Evolutionary conservation across 2,113 vertebrate genomes (phyloP), one percentile per base, ranked within the genome.

Genomic region (Recurvirostra avosetta): DNA sequence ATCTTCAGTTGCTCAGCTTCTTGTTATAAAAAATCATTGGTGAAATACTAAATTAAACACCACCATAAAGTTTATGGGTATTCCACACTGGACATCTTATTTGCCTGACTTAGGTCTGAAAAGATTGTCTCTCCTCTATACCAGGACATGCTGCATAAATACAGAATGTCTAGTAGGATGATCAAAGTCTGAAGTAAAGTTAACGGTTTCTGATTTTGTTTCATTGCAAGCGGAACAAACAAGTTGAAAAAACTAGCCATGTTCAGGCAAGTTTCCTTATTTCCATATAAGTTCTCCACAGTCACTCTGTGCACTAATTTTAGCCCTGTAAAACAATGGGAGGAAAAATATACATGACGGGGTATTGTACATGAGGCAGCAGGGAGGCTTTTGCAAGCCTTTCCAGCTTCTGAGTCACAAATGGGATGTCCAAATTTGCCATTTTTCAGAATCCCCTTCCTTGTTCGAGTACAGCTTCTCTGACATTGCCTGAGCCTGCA

Each of bases 291-390:
- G 15, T 85, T 83, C 82, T 86, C 41, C 49, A 56, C 55, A 86
- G 74, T 75, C 73, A 72, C 13, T 56, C 11, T 55, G 23, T 72
- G 52, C 27, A 47, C 47, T 94, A 95, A 93, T 95, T 94, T 92
- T 94, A 94, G 74, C 67, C 26, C 32, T n/a, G 16, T 72, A 47
- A 79, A 96, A 97, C 90, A 96, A 96, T 86, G 34, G 92, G 29
- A 96, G 49, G 74, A 90, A 93, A 94, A 94, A 62, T 77, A 49
- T 83, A 86, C 47, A 70, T 47, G 53, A 20, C 4, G 2, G 12
- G 77, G 15, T 56, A 49, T n/a, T 82, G 9, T 55, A 76, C 75
- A 80, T 21, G 32, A 62, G 52, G 56, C 49, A 92, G 21, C 12
- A 75, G 15, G 40, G 52, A 95, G 61, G 15, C 49, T 59, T 79